These are phyloP conservation scores for Spialia ferax DNA, from an alignment of 2,888 invertebrate genomes.

Conservation along the genomic window DNA sequence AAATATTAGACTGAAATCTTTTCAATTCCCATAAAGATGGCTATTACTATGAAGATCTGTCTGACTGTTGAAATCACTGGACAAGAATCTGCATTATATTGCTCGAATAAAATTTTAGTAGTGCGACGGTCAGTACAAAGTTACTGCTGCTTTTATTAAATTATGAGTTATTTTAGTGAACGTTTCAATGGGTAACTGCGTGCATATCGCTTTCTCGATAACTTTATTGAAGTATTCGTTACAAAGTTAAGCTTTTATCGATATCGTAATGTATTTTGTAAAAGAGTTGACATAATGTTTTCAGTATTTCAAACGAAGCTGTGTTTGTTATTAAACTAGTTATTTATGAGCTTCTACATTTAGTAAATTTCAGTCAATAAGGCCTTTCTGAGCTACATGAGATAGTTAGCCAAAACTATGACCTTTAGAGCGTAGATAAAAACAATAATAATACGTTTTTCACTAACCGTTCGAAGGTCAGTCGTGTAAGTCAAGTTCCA, in stretches of 20 bases:
- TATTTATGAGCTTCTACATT: neutral
- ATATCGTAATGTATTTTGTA: neutral
- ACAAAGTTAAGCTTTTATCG: conserved; percentile 31
- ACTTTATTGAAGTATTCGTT: conserved; percentile 28
- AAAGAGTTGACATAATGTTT: conserved; percentile 2
- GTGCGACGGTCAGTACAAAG: conserved; percentile 36
- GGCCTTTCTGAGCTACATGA: neutral
- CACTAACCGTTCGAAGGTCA: conserved; percentile 43
- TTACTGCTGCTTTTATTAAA: conserved; percentile 35
- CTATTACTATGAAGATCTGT: conserved; percentile 33
- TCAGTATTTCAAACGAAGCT: neutral
- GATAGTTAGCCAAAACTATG: neutral
- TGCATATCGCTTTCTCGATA: conserved; percentile 30
- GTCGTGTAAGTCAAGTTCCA: conserved; percentile 54
- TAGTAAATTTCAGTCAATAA: neutral
- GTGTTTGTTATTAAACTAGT: neutral
- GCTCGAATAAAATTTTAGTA: conserved; percentile 38
- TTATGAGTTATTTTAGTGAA: conserved; percentile 35
- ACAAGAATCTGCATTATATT: conserved; percentile 37
- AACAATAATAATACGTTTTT: conserved; percentile 24
- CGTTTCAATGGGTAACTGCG: conserved; percentile 25
- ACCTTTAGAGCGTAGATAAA: conserved; percentile 19
- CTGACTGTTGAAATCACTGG: conserved; percentile 34
- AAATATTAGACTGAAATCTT: conserved; percentile 42
- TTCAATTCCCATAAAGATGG: conserved; percentile 36